These are phyloP conservation scores for Drosophila pandora DNA, from an alignment of 1,140 invertebrate genomes.

Conservation along the genomic window DNA sequence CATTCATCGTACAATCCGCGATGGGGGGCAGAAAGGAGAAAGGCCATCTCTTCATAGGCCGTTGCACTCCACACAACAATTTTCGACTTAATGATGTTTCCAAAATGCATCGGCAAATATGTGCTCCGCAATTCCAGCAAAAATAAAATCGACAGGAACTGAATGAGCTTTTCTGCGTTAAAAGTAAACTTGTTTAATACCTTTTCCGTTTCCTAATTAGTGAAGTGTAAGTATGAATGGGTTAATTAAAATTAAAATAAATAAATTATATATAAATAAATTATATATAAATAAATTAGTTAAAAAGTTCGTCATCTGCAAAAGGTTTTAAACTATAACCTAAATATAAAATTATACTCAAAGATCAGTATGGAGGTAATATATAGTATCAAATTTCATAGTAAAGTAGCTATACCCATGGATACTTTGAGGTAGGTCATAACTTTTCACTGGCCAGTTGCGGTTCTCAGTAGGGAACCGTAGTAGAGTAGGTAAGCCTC, in stretches of 20 bases:
- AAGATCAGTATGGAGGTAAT: no score
- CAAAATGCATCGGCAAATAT: conserved; percentile 79
- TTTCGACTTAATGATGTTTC: conserved; percentile 79
- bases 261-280: no score
- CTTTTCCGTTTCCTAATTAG: background rate
- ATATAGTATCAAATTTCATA: background rate
- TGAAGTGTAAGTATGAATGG: no score
- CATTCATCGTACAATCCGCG: conserved; percentile 34
- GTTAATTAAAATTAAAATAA: no score
- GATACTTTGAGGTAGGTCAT: background rate
- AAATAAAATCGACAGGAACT: conserved; percentile 35
- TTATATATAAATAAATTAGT: no score
- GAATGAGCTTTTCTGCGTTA: background rate
- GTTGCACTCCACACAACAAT: conserved; percentile 70
- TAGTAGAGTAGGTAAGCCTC: no score
- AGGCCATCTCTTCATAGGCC: conserved; percentile 67
- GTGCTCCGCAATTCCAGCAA: conserved; percentile 61
- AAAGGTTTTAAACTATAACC: no score
- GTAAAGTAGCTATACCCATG: background rate
- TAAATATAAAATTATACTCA: no score
- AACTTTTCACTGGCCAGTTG: conserved; percentile 11
- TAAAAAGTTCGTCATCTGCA: no score
- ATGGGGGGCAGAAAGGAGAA: background rate
- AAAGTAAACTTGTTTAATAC: background rate
- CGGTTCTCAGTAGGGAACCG: conserved; percentile 9